Percentiles rank a stretch among this genome's conserved stretches.
phyloP scores from a whole-genome alignment of 1,140 invertebrate genomes.

The Sitobion miscanthi region DNA sequence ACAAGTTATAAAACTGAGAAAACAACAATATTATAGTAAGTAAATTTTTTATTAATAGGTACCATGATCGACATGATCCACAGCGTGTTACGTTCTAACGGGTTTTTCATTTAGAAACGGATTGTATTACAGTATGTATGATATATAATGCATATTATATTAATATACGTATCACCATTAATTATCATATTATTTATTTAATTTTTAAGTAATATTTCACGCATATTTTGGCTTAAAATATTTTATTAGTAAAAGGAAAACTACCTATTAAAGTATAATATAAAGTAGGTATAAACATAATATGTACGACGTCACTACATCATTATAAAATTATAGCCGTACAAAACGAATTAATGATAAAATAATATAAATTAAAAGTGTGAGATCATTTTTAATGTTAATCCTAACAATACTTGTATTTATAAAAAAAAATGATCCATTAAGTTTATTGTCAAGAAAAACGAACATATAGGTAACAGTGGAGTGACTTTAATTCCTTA shows the following conservation, averaged over 20 bases:
- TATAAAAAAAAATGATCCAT: not conserved
- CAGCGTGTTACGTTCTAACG: not conserved
- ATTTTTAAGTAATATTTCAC: not conserved
- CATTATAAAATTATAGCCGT: not conserved
- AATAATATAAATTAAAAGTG: not conserved
- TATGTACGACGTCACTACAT: not conserved
- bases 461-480: not conserved
- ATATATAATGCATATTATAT: not conserved
- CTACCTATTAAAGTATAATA: too few relatives aligned
- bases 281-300: not conserved
- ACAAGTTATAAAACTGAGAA: not conserved
- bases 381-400: not conserved
- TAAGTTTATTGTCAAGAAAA: not conserved
- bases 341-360: not conserved
- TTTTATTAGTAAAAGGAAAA: not conserved
- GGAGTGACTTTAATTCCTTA: not conserved
- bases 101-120: not conserved
- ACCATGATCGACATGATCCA: not conserved
- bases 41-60: not conserved
- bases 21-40: not conserved
- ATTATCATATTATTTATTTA: not conserved
- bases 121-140: not conserved
- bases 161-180: not conserved
- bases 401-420: not conserved
- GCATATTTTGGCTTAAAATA: not conserved